Conservation (phyloP, 2,113 vertebrate species). For the Solenodon paradoxus region DNA sequence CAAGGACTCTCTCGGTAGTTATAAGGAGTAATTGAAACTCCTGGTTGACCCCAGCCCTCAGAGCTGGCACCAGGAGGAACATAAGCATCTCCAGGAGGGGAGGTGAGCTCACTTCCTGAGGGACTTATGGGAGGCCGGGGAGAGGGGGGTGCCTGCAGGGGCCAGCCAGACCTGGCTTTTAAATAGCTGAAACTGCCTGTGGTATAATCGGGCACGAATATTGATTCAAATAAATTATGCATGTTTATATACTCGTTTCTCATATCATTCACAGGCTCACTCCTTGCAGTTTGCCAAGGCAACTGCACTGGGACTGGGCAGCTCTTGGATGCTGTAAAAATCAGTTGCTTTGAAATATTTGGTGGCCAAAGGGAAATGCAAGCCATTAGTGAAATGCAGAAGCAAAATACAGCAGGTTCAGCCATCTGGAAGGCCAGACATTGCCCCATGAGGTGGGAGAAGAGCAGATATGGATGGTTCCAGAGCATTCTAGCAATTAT, state of each 20-base stretch:
- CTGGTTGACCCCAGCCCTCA: not conserved
- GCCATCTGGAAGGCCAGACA: not conserved
- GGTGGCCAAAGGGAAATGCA: slow-evolving; percentile 49
- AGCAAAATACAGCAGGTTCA: slow-evolving; percentile 19
- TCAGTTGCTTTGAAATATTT: slow-evolving; percentile 53
- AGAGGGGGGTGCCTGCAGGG: slow-evolving; percentile 80
- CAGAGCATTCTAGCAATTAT: slow-evolving; percentile 61
- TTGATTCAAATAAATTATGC: slow-evolving; percentile 77
- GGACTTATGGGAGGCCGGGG: too few species aligned
- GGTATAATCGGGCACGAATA: slow-evolving; percentile 71
- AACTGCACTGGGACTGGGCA: slow-evolving; percentile 50
- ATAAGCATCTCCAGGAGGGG: slow-evolving; percentile 66
- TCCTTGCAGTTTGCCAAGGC: slow-evolving; percentile 46
- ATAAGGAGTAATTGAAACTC: slow-evolving; percentile 58
- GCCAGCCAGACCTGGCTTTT: slow-evolving; percentile 77
- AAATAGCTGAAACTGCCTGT: slow-evolving; percentile 72
- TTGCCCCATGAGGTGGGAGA: not conserved
- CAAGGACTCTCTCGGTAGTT: slow-evolving; percentile 46
- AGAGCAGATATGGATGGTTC: not conserved
- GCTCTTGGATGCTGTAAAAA: slow-evolving; percentile 28
- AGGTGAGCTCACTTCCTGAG: slow-evolving; percentile 85
- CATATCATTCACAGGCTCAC: slow-evolving; percentile 70
- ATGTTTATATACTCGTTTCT: slow-evolving; percentile 78
- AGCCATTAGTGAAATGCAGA: slow-evolving; percentile 41
- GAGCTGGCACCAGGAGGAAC: slow-evolving; percentile 68